Percentiles rank a stretch among this genome's conserved stretches.
These are phyloP conservation scores for Rotaria macrura DNA, from an alignment of 2,888 invertebrate species.

Conservation along the genomic window DNA sequence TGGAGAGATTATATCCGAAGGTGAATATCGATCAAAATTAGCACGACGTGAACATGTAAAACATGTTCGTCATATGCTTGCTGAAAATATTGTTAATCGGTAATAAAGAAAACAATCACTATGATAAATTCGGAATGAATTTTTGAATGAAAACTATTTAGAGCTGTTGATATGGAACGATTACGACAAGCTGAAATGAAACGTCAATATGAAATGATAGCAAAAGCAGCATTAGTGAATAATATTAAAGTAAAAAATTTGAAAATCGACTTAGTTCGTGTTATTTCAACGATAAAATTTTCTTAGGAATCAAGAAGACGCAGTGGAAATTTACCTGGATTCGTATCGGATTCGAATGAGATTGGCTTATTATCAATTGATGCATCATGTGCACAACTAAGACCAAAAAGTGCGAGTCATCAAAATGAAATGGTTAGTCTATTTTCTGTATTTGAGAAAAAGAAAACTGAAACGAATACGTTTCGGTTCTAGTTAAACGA, in stretches of 20 bases:
- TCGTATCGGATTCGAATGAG: not conserved
- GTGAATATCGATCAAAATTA: conserved; percentile 44
- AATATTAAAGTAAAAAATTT: conserved; percentile 42
- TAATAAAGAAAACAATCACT: not conserved
- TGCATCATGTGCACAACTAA: not conserved
- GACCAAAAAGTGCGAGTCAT: not conserved
- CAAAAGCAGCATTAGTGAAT: conserved; percentile 47
- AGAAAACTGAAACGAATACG: not conserved
- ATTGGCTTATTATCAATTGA: not conserved
- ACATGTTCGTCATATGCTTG: conserved; percentile 47
- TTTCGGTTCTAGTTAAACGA: not conserved
- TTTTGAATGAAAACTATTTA: conserved; percentile 33
- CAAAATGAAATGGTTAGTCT: not conserved
- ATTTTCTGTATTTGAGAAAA: not conserved
- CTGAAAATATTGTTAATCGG: conserved; percentile 47
- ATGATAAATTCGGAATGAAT: no score
- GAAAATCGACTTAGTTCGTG: no score
- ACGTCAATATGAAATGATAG: conserved; percentile 46
- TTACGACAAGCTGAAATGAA: conserved; percentile 43
- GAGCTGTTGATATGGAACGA: conserved; percentile 46
- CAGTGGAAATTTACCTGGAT: not conserved
- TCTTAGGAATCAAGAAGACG: not conserved
- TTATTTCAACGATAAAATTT: not conserved
- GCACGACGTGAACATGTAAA: conserved; percentile 46
- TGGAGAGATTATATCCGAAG: conserved; percentile 45